These are phyloP conservation scores for Drosophila ironensis DNA, from an alignment of 1,140 invertebrate species.

Conservation along the genomic window DNA sequence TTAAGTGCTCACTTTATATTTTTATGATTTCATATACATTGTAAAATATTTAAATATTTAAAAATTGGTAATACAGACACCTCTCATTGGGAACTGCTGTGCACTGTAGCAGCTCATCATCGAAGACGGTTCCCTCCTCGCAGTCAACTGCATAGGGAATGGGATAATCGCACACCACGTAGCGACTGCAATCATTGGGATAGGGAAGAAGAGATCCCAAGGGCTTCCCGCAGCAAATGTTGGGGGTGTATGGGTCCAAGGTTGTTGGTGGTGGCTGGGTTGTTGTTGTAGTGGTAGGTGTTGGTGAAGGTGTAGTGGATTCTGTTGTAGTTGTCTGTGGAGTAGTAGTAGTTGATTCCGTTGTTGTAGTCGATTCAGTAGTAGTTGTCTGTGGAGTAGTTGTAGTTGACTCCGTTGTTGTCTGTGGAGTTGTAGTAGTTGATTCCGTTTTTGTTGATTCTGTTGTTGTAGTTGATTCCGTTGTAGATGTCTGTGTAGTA, in stretches of 20 bases:
- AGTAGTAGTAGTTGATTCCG: background rate
- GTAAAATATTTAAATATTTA: slow-evolving; percentile 18
- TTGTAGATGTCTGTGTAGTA: slow-evolving; percentile 2
- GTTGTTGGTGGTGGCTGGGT: background rate
- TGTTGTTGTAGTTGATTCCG: slow-evolving; percentile 1
- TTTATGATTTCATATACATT: no score
- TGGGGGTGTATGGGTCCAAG: slow-evolving; percentile 29
- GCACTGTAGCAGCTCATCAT: slow-evolving; percentile 7
- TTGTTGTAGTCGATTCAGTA: background rate
- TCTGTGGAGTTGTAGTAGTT: slow-evolving; percentile 2
- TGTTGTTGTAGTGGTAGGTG: background rate
- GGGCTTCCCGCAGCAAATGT: slow-evolving; percentile 17
- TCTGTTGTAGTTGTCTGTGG: background rate
- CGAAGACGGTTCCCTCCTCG: slow-evolving; percentile 11
- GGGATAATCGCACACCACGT: slow-evolving; percentile 50
- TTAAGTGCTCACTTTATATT: background rate
- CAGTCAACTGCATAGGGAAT: slow-evolving; percentile 25
- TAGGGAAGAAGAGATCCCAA: slow-evolving; percentile 53
- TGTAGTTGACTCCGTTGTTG: background rate
- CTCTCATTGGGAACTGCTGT: slow-evolving; percentile 7
- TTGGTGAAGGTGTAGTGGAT: background rate
- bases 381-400: slow-evolving; percentile 2
- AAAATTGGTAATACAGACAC: background rate
- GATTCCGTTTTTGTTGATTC: background rate
- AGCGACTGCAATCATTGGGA: slow-evolving; percentile 50